Evolutionary conservation across 2,888 invertebrate species (phyloP).

Genomic region (Pachycephus smyrnensis): DNA sequence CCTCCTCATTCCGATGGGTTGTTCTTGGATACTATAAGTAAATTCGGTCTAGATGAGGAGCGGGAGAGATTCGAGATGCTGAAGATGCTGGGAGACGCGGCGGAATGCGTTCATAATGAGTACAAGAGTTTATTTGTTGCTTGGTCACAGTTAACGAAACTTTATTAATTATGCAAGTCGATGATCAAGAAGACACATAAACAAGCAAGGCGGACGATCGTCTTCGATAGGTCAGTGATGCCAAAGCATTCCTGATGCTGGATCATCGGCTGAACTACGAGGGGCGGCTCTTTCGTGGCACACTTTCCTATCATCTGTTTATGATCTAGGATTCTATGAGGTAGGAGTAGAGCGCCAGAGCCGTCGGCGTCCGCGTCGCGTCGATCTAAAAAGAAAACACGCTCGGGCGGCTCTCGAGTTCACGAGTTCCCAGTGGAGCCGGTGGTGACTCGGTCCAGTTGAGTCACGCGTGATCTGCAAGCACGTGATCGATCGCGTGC

Average conservation of each 20-base stretch:
- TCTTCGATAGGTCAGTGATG: too few species aligned
- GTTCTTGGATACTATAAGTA: constrained; percentile 21
- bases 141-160: too few species aligned
- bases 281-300: too few species aligned
- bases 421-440: too few species aligned
- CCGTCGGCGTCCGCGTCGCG: not conserved
- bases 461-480: constrained; percentile 40
- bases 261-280: too few species aligned
- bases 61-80: constrained; percentile 22
- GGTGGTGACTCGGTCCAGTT: constrained; percentile 17
- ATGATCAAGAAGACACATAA: too few species aligned
- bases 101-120: constrained; percentile 43
- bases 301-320: not conserved
- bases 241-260: too few species aligned
- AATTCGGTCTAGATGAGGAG: constrained; percentile 33
- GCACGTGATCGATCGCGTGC: constrained; percentile 24
- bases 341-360: too few species aligned
- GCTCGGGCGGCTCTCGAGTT: constrained; percentile 3
- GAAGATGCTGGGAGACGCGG: constrained; percentile 17
- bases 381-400: constrained; percentile 12
- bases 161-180: too few species aligned
- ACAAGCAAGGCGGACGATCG: too few species aligned
- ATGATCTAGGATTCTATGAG: not conserved
- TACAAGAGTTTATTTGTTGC: too few species aligned
- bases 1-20: not conserved